These are phyloP conservation scores for Sweltsa coloradensis DNA, from an alignment of 1,140 invertebrate species.

Conservation along the genomic window DNA sequence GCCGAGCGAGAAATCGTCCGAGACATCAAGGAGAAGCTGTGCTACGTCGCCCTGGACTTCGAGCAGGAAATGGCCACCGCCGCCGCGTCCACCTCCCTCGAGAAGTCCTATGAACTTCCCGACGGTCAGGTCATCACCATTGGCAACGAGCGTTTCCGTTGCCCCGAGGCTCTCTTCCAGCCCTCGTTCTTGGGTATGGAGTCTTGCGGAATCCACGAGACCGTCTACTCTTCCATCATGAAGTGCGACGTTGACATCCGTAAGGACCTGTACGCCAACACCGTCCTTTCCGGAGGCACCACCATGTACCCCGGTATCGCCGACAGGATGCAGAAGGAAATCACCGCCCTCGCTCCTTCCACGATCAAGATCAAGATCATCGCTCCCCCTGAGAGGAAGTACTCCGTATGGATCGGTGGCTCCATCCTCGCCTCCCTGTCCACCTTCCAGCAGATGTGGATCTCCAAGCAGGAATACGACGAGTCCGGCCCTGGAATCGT, in stretches of 20 bases:
- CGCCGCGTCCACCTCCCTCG: conserved; percentile 60
- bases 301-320: conserved; percentile 62
- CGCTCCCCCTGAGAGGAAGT: conserved; percentile 83
- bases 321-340: conserved; percentile 75
- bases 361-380: conserved; percentile 93
- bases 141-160: conserved; percentile 79
- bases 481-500: conserved; percentile 85
- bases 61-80: conserved; percentile 84
- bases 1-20: conserved; percentile 74
- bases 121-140: conserved; percentile 72
- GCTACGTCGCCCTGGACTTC: conserved; percentile 58
- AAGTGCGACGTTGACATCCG: conserved; percentile 81
- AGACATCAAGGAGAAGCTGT: conserved; percentile 65
- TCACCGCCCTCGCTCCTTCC: conserved; percentile 60
- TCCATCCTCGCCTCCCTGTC: conserved; percentile 74
- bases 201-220: conserved; percentile 70
- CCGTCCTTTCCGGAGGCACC: conserved; percentile 56
- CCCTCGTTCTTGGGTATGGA: conserved; percentile 72
- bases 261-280: conserved; percentile 61
- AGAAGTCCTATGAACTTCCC: conserved; percentile 72
- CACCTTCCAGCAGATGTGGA: conserved; percentile 84
- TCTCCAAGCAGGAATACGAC: conserved; percentile 84
- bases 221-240: conserved; percentile 83
- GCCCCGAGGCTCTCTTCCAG: conserved; percentile 76
- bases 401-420: conserved; percentile 84